Evolutionary conservation across 2,797 vertebrate species (phyloP), one percentile per base, ranked within the genome.

Genomic region (Masticophis lateralis): DNA sequence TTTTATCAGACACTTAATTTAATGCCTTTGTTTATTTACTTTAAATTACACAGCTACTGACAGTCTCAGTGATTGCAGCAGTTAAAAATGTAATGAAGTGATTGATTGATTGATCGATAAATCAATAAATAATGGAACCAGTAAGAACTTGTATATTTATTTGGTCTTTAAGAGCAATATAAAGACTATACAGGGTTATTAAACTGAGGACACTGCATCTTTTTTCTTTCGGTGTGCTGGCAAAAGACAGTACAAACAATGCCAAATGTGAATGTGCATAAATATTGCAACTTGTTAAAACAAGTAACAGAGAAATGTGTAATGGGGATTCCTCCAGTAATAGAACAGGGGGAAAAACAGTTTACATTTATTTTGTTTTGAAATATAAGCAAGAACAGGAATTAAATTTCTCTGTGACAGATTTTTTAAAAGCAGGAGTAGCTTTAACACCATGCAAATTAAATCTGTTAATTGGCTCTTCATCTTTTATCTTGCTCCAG

Each of bases 81-180:
- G 16, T 32, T 74, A 37, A 43, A 79, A 79, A 79, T 79, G 37
- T 22, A 43, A 79, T 22, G 43, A 18, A 5, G 8, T 79, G 32
- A 79, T 53, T 53, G 57, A 56, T 56, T 56, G 56, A 56, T 56
- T 16, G 14, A 66, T 66, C 0, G 4, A 69, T 69, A 2, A 6
- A 32, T 69, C 14, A 32, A 43, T 79, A 43, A 79, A 79, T 79
- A 79, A 79, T 43, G 94, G 93, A 87, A 88, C 92, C 91, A 93
- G 86, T 53, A 92, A 92, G 55, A 90, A 94, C 92, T 95, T 92
- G 92, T 91, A 53, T 92, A 94, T 96, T 93, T 94, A 9, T 93
- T 93, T 90, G 56, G 0, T 9, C 93, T 94, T 91, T 32, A 79
- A 5, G 0, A 32, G 74, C 95, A 94, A 90, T 90, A 9, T 32